Conservation (phyloP, 2,113 vertebrate species). For the Erythrocercus mccallii region DNA sequence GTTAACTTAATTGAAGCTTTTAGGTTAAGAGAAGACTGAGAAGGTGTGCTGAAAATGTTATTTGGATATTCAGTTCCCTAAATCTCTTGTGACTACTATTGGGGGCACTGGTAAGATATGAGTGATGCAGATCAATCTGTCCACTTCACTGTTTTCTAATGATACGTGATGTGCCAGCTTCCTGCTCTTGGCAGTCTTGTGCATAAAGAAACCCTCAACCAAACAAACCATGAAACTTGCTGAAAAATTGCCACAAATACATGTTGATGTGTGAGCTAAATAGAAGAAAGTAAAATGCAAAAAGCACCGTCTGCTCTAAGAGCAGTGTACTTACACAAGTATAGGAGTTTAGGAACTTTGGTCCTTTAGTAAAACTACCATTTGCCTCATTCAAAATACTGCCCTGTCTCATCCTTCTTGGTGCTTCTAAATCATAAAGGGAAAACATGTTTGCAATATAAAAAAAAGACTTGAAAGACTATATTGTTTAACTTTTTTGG, state of each 20-base stretch:
- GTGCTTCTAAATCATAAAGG: not conserved
- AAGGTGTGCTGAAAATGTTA: not conserved
- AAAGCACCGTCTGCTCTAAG: not conserved
- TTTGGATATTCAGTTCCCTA: not conserved
- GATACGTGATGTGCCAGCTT: not conserved
- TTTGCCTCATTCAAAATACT: not conserved
- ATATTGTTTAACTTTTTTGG: not conserved
- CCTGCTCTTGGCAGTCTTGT: not conserved
- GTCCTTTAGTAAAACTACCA: not conserved
- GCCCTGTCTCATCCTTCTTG: not conserved
- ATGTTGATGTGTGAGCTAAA: not conserved
- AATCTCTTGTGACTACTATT: not conserved
- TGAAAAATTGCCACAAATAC: not conserved
- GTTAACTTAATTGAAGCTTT: not conserved
- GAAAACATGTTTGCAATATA: not conserved
- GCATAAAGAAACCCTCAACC: not conserved
- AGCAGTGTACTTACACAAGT: not conserved
- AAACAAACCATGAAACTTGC: not conserved
- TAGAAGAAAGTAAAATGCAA: not conserved
- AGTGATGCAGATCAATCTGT: accelerated
- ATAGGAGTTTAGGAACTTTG: not conserved
- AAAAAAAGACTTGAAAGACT: not conserved
- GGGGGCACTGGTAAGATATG: not conserved
- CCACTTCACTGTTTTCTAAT: not conserved
- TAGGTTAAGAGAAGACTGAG: not conserved